These are phyloP conservation scores for Dicyrtomina minuta DNA, from an alignment of 2,888 invertebrate genomes.

Conservation along the genomic window DNA sequence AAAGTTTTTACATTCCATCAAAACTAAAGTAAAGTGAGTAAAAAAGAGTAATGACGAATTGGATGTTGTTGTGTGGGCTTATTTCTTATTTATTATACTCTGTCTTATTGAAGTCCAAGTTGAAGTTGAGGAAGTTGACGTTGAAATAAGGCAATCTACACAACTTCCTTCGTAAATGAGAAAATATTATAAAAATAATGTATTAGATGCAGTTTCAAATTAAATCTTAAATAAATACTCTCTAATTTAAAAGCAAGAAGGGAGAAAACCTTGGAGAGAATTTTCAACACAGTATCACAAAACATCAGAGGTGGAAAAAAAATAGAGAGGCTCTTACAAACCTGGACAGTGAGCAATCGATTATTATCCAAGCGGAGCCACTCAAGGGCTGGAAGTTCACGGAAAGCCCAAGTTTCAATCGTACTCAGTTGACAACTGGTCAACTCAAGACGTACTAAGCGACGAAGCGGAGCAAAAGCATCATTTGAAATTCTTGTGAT, in stretches of 20 bases:
- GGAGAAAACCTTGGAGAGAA: constrained; percentile 1
- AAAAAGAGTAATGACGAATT: neutral
- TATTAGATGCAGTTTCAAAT: too few relatives aligned
- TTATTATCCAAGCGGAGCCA: constrained; percentile 78
- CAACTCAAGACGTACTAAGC: constrained; percentile 71
- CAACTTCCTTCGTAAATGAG: too few relatives aligned
- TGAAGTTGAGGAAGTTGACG: too few relatives aligned
- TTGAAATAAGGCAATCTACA: too few relatives aligned
- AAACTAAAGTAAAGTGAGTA: neutral
- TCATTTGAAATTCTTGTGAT: constrained; percentile 70
- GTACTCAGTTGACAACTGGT: constrained; percentile 70
- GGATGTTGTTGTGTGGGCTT: too few relatives aligned
- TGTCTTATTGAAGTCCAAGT: too few relatives aligned
- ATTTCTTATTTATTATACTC: too few relatives aligned
- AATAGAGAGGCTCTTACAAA: constrained; percentile 26
- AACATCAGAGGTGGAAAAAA: neutral
- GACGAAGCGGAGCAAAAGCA: constrained; percentile 61
- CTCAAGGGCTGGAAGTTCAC: constrained; percentile 72
- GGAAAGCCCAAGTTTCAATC: constrained; percentile 71
- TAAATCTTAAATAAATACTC: too few relatives aligned
- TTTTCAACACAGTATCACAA: neutral
- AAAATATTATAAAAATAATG: too few relatives aligned
- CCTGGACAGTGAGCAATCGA: constrained; percentile 61
- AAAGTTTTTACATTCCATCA: constrained; percentile 1
- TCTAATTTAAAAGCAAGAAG: too few relatives aligned